These are phyloP conservation scores for Metridium senile DNA, from an alignment of 92 coral and sea anemone species.

Conservation along the genomic window DNA sequence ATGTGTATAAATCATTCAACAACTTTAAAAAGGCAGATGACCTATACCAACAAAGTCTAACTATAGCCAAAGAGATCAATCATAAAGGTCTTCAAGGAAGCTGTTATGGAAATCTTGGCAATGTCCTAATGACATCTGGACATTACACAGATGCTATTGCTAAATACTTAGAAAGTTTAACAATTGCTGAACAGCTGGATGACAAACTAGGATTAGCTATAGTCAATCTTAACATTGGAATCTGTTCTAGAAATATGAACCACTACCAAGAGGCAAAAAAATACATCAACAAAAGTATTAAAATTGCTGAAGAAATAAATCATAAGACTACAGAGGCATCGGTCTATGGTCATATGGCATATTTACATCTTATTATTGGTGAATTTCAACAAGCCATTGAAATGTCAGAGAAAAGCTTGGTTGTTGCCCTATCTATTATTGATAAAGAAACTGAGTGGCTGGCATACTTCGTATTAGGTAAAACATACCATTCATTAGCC, in stretches of 20 bases:
- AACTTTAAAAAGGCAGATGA: neutral
- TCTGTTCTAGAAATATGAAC: neutral
- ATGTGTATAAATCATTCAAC: neutral
- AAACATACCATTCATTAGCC: conserved; percentile 2
- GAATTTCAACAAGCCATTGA: conserved; percentile 15
- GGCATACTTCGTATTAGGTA: conserved; percentile 1
- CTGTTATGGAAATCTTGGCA: neutral
- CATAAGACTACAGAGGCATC: neutral
- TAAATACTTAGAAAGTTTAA: neutral
- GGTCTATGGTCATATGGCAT: neutral
- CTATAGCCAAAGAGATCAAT: neutral
- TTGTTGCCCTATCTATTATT: neutral
- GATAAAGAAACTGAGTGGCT: conserved; percentile 10
- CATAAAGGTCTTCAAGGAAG: neutral
- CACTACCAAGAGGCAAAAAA: neutral
- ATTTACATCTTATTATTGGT: neutral
- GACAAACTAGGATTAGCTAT: neutral
- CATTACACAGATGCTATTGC: conserved; percentile 14
- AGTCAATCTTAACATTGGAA: neutral
- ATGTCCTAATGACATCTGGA: neutral
- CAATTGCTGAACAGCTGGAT: neutral
- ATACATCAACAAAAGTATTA: neutral
- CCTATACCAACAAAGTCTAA: too few species aligned
- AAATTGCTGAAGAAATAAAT: neutral
- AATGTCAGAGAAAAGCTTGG: neutral